Base-by-base conservation (phyloP, 2,888 invertebrate species). In the Heteropelma amictum region DNA sequence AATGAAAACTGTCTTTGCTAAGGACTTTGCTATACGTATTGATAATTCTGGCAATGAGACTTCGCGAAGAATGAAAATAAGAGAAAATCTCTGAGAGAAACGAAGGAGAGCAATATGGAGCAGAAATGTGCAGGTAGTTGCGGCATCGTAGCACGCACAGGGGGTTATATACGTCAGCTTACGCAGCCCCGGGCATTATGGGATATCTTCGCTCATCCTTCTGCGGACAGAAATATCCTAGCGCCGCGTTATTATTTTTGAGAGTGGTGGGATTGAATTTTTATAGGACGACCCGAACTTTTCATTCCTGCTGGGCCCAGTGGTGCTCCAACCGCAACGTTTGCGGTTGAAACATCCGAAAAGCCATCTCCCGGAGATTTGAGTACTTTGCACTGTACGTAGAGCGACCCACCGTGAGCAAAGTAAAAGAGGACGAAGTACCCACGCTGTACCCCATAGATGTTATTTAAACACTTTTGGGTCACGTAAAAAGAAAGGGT, bases 211-310 rank as follows among this genome's bases (percentile, higher is more conserved):
- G 23, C 56, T 61, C 28, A 45, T 65, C n/a, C 10, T n/a, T 60
- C 49, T 58, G 64, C 58, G 60, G 7, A 53, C n/a, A 63, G 17
- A 56, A 53, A 38, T 71, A 61, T 56, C 68, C 74, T 76, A 79
- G 82, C 82, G 82, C 80, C 84, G 81, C 82, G 78, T 86, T 84
- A 86, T 85, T 84, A 86, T 86, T 85, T 85, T 85, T 84, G 83
- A 85, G 83, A 81, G 82, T 81, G 81, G 81, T 77, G 72, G 85
- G 81, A 86, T 86, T 86, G 85, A 85, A 86, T 86, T 86, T 86
- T 86, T 86, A 86, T 84, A 85, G 84, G 81, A 74, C 65, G 63
- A 78, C 77, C 80, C 81, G 79, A 82, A 79, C 79, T 79, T 80
- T 79, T 76, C 54, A 60, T 73, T 58, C 63, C 64, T 61, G 64